Evolutionary conservation across 1,140 invertebrate genomes (phyloP).

Genomic region (Campoletis sonorensis): DNA sequence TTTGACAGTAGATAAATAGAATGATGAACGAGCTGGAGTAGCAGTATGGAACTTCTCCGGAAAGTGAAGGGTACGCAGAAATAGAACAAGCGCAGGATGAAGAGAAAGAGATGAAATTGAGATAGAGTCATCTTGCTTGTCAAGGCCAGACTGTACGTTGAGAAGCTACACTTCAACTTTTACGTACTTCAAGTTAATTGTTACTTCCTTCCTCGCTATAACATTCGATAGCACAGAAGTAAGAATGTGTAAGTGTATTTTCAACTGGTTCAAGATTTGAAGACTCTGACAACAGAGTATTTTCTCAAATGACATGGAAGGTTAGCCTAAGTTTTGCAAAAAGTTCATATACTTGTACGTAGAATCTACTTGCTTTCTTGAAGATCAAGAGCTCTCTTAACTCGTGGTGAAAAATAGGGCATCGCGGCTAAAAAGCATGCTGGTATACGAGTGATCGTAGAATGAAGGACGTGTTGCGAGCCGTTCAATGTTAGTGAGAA

Average conservation of each 20-base stretch:
- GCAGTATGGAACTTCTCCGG: slow-evolving; percentile 51
- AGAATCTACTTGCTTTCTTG: background rate
- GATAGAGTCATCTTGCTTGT: slow-evolving; percentile 52
- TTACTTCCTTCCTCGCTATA: background rate
- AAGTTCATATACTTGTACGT: background rate
- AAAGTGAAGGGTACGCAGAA: background rate
- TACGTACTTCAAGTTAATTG: too few relatives aligned
- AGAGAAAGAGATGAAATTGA: slow-evolving; percentile 52
- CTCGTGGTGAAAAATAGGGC: background rate
- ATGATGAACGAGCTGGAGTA: slow-evolving; percentile 55
- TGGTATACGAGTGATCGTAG: background rate
- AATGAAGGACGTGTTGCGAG: background rate
- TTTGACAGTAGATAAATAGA: slow-evolving; percentile 59
- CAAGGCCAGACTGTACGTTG: background rate
- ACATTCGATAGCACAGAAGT: background rate
- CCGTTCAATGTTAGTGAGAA: slow-evolving; percentile 7
- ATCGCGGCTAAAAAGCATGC: background rate
- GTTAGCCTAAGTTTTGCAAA: background rate
- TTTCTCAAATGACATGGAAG: too few relatives aligned
- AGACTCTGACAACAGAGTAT: background rate
- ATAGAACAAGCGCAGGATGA: background rate
- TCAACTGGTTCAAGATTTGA: background rate
- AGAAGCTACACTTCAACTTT: background rate
- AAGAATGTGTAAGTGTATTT: background rate
- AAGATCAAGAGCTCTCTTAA: background rate